Evolutionary conservation across 2,113 vertebrate genomes (phyloP).

Genomic region (Noturus placidus): DNA sequence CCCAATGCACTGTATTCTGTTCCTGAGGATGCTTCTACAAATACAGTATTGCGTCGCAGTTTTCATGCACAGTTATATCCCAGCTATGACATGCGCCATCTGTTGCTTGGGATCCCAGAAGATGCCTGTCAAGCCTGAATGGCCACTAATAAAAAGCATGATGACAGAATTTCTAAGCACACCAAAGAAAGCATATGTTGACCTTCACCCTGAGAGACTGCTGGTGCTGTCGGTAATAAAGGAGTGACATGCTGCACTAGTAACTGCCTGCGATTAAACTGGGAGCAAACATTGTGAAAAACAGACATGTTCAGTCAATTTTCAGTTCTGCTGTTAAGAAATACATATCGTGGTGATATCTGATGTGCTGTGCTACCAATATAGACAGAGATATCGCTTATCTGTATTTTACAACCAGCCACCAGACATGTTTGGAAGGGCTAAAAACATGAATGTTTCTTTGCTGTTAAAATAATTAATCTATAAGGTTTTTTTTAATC

Average conservation of each 20-base stretch:
- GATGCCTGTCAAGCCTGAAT: conserved; percentile 10
- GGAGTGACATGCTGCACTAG: neutral
- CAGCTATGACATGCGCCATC: conserved; percentile 5
- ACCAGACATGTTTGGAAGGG: neutral
- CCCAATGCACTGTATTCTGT: neutral
- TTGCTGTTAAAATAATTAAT: neutral
- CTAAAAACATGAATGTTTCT: neutral
- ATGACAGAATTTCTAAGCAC: conserved; percentile 4
- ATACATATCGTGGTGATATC: neutral
- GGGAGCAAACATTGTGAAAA: neutral
- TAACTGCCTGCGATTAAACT: neutral
- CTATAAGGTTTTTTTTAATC: neutral
- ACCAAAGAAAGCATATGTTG: conserved; percentile 5
- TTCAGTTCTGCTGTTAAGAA: neutral
- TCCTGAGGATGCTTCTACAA: neutral
- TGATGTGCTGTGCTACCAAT: neutral
- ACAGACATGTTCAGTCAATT: neutral
- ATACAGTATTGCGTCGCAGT: neutral
- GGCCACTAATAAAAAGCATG: conserved; percentile 10
- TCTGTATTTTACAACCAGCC: conserved; percentile 27
- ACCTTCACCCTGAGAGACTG: conserved; percentile 16
- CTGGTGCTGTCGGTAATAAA: neutral
- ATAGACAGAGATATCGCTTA: conserved; percentile 4
- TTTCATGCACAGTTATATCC: neutral
- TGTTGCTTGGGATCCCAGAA: conserved; percentile 10